Evolutionary conservation across 2,113 vertebrate genomes (phyloP), one percentile per base, ranked within the genome.

Genomic region (Tupaia tana): DNA sequence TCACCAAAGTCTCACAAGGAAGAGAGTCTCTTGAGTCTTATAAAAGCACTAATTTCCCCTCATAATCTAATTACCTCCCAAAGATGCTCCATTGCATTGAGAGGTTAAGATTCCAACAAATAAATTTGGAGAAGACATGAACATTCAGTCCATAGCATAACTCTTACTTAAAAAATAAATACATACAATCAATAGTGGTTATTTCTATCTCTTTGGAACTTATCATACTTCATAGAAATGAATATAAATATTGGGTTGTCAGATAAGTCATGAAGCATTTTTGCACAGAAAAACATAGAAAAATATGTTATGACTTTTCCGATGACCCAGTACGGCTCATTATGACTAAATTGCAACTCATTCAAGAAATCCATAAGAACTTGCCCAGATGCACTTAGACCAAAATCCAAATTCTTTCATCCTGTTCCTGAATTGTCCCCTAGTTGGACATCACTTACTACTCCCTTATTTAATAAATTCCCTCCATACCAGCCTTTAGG

Each of bases 101-200:
- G 9, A 22, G 25, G 56, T 8, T 58, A 11, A 18, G 7, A 15
- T 84, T 58, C 71, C 14, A 66, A 43, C 24, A 20, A n/a, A 25
- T 22, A 43, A 15, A 83, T 92, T 16, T 63, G 22, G 64, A 24
- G 24, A n/a, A 8, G 10, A 59, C 61, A 81, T 18, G 63, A 73
- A 64, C 25, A 34, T 58, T 25, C 14, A 63, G 19, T 56, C 19
- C 13, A 63, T 29, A 71, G 31, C 18, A 27, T 20, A 59, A 61
- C n/a, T 81, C 77, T 78, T 84, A 85, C 14, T 88, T 95, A 95
- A 97, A 97, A 95, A 63, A 93, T 89, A 93, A 97, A 92, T 73
- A 54, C 82, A 88, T 43, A 92, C 64, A 75, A 84, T 86, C 29
- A 95, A 86, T 58, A 58, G 61, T 3, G n/a, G 20, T 52, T 87